Evolutionary conservation across 2,113 vertebrate genomes (phyloP), one percentile per base, ranked within the genome.

Genomic region (Labrus mixtus): DNA sequence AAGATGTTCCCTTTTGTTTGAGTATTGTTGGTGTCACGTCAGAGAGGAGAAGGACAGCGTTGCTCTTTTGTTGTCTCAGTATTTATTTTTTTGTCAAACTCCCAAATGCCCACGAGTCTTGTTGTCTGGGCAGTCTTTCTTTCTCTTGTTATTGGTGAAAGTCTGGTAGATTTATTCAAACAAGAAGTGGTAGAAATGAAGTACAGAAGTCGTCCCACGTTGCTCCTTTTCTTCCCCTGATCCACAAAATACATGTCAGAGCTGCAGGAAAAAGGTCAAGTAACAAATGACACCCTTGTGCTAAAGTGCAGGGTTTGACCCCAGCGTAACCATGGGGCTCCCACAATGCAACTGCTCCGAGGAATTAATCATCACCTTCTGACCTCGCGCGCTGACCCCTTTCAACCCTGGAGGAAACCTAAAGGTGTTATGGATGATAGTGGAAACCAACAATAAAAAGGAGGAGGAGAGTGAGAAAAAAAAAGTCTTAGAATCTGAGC

Each of bases 361-460:
- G 82, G 90, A 89, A 93, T 92, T 81, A 93, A 94, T 92, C 82
- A 64, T 73, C 88, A 90, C 90, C 88, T 50, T 57, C 82, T 81
- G 89, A 92, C 90, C 91, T 79, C 4, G 17, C 22, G 11, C 82
- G 29, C 74, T 71, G 88, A 84, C 87, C 90, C 83, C 68, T 22
- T 22, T 67, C 68, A 76, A 89, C 91, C 84, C 87, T 15, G 68
- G 70, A 73, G 74, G 81, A 74, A 90, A 69, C 79, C 74, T 48
- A 46, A 81, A 88, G 87, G 78, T 83, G 81, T 86, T 73, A 84
- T 81, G 72, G 88, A 88, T 84, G 85, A 76, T 76, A 75, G 91
- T 5, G 48, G 78, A 62, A 62, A 70, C 33, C 10, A 4, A 43
- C 10, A 4, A 80, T 48, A 67, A 74, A 75, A 69, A 65, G 56